Evolutionary conservation across 2,888 invertebrate genomes (phyloP).

Genomic region (Augochlorella aurata): DNA sequence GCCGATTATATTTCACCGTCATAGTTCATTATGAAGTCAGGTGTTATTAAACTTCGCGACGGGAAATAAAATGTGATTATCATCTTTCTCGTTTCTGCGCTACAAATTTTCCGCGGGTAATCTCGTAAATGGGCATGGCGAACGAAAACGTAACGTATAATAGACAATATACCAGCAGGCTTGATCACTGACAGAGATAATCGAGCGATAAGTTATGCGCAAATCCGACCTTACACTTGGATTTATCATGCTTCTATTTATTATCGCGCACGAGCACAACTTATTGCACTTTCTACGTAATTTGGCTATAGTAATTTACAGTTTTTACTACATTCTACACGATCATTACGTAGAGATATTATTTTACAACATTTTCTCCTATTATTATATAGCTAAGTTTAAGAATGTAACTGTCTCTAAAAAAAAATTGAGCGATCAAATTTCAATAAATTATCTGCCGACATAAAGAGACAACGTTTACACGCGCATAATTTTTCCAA

Average conservation of each 20-base stretch:
- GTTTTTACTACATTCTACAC: no score
- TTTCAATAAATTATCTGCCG: no score
- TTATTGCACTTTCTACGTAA: background rate
- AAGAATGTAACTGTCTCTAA: no score
- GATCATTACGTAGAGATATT: no score
- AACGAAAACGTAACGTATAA: conserved; percentile 23
- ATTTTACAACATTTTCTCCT: no score
- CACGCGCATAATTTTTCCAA: background rate
- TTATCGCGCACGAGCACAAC: background rate
- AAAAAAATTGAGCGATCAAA: no score
- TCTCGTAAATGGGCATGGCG: background rate
- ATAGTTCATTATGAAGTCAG: conserved; percentile 37
- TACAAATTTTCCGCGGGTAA: background rate
- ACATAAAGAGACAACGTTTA: background rate
- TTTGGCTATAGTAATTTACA: background rate
- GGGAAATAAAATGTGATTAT: conserved; percentile 27
- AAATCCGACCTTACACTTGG: conserved; percentile 46
- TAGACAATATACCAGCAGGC: conserved; percentile 23
- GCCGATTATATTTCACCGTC: conserved; percentile 29
- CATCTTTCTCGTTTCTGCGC: background rate
- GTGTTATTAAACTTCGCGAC: conserved; percentile 14
- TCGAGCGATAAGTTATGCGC: conserved; percentile 38
- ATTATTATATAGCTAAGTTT: no score
- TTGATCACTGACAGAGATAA: conserved; percentile 19
- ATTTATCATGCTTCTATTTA: no score